These are phyloP conservation scores for Hipparchia sbordonii DNA, from an alignment of 2,888 invertebrate genomes.

Conservation along the genomic window DNA sequence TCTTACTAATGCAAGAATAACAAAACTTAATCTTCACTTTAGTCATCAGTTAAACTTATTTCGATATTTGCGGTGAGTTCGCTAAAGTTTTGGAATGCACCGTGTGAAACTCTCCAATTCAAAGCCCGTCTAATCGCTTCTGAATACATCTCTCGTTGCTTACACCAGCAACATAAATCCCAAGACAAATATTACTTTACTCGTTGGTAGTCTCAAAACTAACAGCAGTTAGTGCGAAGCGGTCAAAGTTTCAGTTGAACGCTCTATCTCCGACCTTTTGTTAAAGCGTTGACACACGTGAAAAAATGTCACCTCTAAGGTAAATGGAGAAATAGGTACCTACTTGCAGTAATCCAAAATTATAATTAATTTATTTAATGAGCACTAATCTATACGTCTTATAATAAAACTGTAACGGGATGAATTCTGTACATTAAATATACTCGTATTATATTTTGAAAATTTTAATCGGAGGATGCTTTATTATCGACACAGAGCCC, in stretches of 20 bases:
- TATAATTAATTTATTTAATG: too few species aligned
- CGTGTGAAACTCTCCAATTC: not conserved
- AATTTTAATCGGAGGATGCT: too few species aligned
- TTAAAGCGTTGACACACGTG: slow-evolving; percentile 10
- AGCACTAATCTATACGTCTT: too few species aligned
- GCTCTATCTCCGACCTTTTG: slow-evolving; percentile 30
- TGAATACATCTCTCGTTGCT: slow-evolving; percentile 1
- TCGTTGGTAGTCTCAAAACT: slow-evolving; percentile 32
- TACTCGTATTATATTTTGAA: too few species aligned
- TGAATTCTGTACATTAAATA: too few species aligned
- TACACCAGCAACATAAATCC: slow-evolving; percentile 30
- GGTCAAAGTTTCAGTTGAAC: slow-evolving; percentile 35
- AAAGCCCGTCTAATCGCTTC: not conserved
- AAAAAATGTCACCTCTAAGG: not conserved
- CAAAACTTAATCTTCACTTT: too few species aligned
- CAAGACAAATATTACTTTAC: slow-evolving; percentile 36
- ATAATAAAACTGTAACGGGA: too few species aligned
- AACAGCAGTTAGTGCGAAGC: slow-evolving; percentile 29
- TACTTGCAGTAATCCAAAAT: too few species aligned
- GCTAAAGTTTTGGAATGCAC: not conserved
- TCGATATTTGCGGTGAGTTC: too few species aligned
- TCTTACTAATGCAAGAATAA: too few species aligned
- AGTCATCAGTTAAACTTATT: too few species aligned
- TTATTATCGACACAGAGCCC: too few species aligned
- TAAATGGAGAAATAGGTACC: not conserved